Evolutionary conservation across 2,113 vertebrate species (phyloP).

Genomic region (Orycteropus afer): DNA sequence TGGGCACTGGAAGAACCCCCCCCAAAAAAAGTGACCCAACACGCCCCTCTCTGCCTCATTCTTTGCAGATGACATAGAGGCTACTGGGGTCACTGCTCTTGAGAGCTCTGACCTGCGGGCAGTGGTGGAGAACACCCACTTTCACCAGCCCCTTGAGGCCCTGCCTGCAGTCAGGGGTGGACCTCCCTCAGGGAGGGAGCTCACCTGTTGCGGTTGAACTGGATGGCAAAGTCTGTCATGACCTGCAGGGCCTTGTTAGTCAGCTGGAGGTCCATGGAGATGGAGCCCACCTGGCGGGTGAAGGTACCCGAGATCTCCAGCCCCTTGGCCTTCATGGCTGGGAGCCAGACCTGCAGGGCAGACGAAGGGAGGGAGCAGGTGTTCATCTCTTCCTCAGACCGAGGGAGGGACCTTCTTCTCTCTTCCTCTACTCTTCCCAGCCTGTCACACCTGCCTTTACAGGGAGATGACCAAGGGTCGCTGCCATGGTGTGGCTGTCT

Average conservation of each 20-base stretch:
- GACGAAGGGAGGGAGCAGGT: not conserved
- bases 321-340: constrained; percentile 97
- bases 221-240: constrained; percentile 98
- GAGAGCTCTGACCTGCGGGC: not conserved
- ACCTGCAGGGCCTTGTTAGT: constrained; percentile 98
- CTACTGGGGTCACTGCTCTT: not conserved
- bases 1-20: not conserved
- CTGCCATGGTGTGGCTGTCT: fast-evolving
- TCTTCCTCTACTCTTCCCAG: not conserved
- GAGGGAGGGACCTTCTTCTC: not conserved
- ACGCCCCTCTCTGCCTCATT: too few relatives aligned
- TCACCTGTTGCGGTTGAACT: constrained; percentile 99
- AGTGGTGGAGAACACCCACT: not conserved
- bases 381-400: not conserved
- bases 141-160: not conserved
- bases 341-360: constrained; percentile 93
- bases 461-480: not conserved
- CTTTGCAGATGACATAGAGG: not conserved
- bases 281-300: constrained; percentile 92
- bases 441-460: not conserved
- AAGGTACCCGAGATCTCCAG: constrained; percentile 97
- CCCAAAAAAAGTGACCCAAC: not conserved
- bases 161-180: not conserved
- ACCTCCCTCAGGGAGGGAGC: not conserved
- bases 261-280: constrained; percentile 96